These are phyloP conservation scores for Dendronephthya gigantea DNA, from an alignment of 64 coral and sea anemone genomes.

Conservation along the genomic window DNA sequence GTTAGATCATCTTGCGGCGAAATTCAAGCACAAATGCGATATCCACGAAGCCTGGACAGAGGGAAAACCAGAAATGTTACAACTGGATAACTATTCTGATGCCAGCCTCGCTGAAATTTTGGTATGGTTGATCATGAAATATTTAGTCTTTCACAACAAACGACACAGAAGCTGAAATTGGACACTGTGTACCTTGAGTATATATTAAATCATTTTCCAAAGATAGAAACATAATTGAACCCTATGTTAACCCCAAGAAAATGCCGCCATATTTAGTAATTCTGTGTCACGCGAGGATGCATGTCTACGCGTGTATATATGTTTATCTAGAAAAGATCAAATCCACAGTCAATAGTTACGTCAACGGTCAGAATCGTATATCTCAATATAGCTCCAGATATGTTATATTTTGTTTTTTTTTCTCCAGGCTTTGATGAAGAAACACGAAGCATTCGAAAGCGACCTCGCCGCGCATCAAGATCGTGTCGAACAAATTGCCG, in stretches of 20 bases:
- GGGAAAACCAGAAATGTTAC: constrained; percentile 62
- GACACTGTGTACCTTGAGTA: too few relatives aligned
- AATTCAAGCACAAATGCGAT: constrained; percentile 86
- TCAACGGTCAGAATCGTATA: background rate
- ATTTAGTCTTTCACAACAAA: background rate
- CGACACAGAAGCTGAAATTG: too few relatives aligned
- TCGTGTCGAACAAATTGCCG: constrained; percentile 80
- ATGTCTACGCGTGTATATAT: too few relatives aligned
- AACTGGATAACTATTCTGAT: constrained; percentile 54
- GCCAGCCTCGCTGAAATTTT: constrained; percentile 63
- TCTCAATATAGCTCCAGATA: background rate
- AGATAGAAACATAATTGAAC: too few relatives aligned
- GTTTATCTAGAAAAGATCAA: too few relatives aligned
- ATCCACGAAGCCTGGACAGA: constrained; percentile 86
- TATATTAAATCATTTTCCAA: too few relatives aligned
- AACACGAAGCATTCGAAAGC: constrained; percentile 97
- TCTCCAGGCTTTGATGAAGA: constrained; percentile 72
- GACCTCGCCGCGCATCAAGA: constrained; percentile 95
- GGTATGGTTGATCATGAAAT: constrained; percentile 22
- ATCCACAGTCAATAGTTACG: too few relatives aligned
- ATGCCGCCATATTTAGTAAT: too few relatives aligned
- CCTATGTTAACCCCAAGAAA: too few relatives aligned
- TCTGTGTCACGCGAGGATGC: too few relatives aligned
- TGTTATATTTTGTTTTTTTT: background rate
- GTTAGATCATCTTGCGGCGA: constrained; percentile 71